phyloP scores from a whole-genome alignment of 23 tunicate species.

The Styela plicata region DNA sequence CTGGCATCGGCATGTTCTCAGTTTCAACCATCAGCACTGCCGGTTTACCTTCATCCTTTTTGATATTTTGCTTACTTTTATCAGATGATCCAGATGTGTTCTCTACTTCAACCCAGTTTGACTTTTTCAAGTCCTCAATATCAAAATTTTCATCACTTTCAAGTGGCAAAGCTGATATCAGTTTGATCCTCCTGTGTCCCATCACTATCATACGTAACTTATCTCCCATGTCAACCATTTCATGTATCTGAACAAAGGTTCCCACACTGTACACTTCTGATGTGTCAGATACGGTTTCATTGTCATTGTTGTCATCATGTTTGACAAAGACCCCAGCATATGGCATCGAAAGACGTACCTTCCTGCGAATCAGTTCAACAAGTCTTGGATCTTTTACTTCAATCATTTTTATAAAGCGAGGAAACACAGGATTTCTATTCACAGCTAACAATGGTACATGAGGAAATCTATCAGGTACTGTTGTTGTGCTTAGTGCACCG shows the following conservation, averaged over 20 bases:
- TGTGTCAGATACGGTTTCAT: constrained; percentile 49
- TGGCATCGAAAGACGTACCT: constrained; percentile 69
- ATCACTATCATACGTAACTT: constrained; percentile 90
- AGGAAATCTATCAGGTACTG: constrained; percentile 83
- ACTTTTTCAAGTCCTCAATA: neutral
- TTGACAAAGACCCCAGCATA: constrained; percentile 98
- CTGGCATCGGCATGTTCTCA: constrained; percentile 57
- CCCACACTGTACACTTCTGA: constrained; percentile 80
- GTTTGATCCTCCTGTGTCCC: constrained; percentile 75
- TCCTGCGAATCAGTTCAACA: constrained; percentile 74
- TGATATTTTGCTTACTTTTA: neutral
- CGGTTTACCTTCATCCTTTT: neutral
- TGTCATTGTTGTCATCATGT: constrained; percentile 71
- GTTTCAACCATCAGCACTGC: constrained; percentile 69
- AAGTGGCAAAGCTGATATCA: neutral
- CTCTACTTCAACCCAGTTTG: constrained; percentile 1
- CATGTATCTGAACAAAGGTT: constrained; percentile 95
- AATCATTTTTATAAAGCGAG: constrained; percentile 92
- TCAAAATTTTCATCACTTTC: constrained; percentile 13
- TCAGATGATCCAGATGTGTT: neutral
- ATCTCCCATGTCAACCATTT: constrained; percentile 89
- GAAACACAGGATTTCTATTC: constrained; percentile 88
- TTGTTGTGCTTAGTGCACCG: constrained; percentile 67
- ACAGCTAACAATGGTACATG: constrained; percentile 86
- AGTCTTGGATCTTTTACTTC: constrained; percentile 90